Base-by-base conservation (phyloP, 2,888 invertebrate species). In the Adelognathus sp. region DNA sequence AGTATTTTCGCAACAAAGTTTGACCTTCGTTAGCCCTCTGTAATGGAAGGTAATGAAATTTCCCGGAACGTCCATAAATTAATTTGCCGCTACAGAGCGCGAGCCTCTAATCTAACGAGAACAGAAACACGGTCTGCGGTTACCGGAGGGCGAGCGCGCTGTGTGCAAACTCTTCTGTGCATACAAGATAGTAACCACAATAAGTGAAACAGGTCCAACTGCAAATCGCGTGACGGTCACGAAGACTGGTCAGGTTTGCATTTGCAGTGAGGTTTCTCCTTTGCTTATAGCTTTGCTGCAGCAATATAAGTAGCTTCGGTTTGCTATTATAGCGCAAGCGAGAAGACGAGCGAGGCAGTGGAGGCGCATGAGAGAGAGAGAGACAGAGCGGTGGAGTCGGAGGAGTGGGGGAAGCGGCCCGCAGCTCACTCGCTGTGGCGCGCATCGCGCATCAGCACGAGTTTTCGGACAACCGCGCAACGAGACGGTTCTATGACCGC, bases 391-490 rank as follows among this genome's bases (percentile, higher is more conserved):
- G 44, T 63, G 18, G 41, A 14, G 27, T 52, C 6, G 50, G n/a
- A n/a, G n/a, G n/a, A n/a, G 61, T 61, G 69, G 73, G 69, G 78
- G 79, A 69, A 70, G n/a, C 74, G 14, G 76, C 70, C 66, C 80
- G 79, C 69, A 36, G 60, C 74, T 80, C 81, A 81, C 81, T 63
- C 81, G 80, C 81, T 81, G 81, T 75, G 84, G 82, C 82, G 86
- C 83, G 78, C 81, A 76, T 77, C n/a, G n/a, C n/a, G n/a, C n/a
- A n/a, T n/a, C n/a, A n/a, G n/a, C 85, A 86, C 82, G 86, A 86
- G 86, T 86, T 86, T 86, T 86, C 86, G 82, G 81, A 81, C 84
- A 81, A 79, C 85, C 84, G 82, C 82, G 81, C 66, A 41, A 76
- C 82, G 82, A 81, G 83, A 80, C 75, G 80, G 86, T 73, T 83